phyloP scores from a whole-genome alignment of 1,140 invertebrate species.

The Mactra quadrangularis region DNA sequence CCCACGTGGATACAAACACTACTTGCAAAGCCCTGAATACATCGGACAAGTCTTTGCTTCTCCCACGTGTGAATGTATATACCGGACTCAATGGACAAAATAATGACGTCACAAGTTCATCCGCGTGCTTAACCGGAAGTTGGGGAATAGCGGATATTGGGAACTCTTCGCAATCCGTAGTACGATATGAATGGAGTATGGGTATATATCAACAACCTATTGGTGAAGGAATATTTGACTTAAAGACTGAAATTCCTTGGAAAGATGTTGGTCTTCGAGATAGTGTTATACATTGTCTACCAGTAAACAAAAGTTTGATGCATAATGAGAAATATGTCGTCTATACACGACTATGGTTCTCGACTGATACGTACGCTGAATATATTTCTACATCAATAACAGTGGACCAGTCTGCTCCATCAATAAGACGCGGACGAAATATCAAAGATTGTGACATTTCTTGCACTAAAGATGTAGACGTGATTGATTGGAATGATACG shows the following conservation, averaged over 20 bases:
- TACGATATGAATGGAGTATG: slow-evolving; percentile 37
- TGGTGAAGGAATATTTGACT: slow-evolving; percentile 21
- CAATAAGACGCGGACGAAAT: not conserved
- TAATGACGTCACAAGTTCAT: slow-evolving; percentile 2
- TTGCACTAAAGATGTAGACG: slow-evolving; percentile 6
- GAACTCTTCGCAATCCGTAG: not conserved
- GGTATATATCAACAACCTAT: not conserved
- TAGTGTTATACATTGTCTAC: slow-evolving; percentile 2
- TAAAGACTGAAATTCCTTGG: slow-evolving; percentile 11
- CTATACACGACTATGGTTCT: slow-evolving; percentile 4
- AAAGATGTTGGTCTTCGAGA: slow-evolving; percentile 3
- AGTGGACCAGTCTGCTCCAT: slow-evolving; percentile 17
- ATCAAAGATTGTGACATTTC: not conserved
- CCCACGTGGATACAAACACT: not conserved
- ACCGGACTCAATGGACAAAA: not conserved
- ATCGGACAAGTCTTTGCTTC: not conserved
- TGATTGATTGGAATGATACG: not conserved
- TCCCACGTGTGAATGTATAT: not conserved
- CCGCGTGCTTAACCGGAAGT: slow-evolving; percentile 10
- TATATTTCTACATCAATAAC: not conserved
- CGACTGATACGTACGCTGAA: not conserved
- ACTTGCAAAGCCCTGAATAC: not conserved
- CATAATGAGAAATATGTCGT: not conserved
- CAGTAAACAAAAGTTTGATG: not conserved
- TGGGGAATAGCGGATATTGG: not conserved